These are phyloP conservation scores for Malurus splendens DNA, from an alignment of 2,797 vertebrate species.

Conservation along the genomic window DNA sequence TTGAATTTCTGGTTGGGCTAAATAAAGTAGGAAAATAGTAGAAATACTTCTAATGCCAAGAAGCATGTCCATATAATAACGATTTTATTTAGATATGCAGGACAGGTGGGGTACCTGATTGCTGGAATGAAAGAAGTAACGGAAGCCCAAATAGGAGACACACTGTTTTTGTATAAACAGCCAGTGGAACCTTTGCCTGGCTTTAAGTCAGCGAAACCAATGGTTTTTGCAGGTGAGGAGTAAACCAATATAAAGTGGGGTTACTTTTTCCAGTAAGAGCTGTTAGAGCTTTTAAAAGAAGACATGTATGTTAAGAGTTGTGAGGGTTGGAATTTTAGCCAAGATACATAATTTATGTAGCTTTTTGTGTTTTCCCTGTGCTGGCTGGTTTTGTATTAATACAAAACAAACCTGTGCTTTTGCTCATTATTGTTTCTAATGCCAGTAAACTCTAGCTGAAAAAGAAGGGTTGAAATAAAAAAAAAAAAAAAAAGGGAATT, in stretches of 20 bases:
- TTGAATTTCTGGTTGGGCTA: neutral
- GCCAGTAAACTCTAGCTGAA: neutral
- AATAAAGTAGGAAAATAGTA: neutral
- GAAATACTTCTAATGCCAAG: slow-evolving; percentile 18
- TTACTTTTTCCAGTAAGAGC: neutral
- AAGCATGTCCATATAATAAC: slow-evolving; percentile 47
- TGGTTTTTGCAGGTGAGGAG: slow-evolving; percentile 95
- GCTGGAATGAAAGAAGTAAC: slow-evolving; percentile 96
- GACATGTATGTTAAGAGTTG: neutral
- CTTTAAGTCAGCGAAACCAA: slow-evolving; percentile 92
- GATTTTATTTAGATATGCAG: slow-evolving; percentile 84
- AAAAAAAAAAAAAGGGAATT: neutral
- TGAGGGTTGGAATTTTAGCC: neutral
- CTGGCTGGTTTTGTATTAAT: neutral
- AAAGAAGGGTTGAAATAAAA: neutral
- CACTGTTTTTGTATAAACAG: slow-evolving; percentile 83
- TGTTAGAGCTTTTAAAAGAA: neutral
- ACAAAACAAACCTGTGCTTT: neutral
- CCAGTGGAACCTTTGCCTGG: slow-evolving; percentile 90
- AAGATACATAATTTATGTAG: rapidly evolving
- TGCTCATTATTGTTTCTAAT: neutral
- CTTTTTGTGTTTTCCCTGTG: neutral
- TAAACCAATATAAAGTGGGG: neutral
- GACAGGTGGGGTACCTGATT: slow-evolving; percentile 93
- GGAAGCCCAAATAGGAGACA: slow-evolving; percentile 97